Evolutionary conservation across 1,140 invertebrate genomes (phyloP).

Genomic region (Leptinotarsa defecta): DNA sequence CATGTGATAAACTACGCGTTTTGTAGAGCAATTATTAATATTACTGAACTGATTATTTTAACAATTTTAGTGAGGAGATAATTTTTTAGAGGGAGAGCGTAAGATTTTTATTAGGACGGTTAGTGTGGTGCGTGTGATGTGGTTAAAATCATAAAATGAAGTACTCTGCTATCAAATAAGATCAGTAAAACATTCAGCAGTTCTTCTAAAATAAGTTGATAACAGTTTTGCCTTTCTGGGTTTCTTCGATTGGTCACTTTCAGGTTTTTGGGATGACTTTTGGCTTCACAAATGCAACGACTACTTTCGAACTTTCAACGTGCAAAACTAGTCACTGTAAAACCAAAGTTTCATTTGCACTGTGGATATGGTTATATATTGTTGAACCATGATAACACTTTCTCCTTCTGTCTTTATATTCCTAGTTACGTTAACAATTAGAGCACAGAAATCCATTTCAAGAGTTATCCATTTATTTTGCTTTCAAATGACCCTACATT

Average conservation of each 20-base stretch:
- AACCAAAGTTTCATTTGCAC: too few species aligned
- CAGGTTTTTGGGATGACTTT: not conserved
- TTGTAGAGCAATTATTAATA: slow-evolving; percentile 46
- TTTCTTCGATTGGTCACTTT: not conserved
- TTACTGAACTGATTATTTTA: slow-evolving; percentile 37
- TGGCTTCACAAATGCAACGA: not conserved
- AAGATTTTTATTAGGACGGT: slow-evolving; percentile 46
- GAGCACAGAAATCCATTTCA: too few species aligned
- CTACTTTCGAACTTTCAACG: not conserved
- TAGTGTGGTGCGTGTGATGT: slow-evolving; percentile 46
- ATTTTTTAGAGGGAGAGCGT: slow-evolving; percentile 42
- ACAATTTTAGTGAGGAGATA: slow-evolving; percentile 44
- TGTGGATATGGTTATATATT: too few species aligned
- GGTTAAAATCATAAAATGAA: slow-evolving; percentile 33
- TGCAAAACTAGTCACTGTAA: too few species aligned
- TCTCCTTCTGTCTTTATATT: too few species aligned
- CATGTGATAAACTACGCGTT: slow-evolving; percentile 56
- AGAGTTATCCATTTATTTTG: too few species aligned
- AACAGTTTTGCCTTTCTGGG: not conserved
- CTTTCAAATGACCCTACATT: too few species aligned
- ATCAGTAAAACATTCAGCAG: not conserved
- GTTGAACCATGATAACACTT: too few species aligned
- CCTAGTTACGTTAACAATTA: too few species aligned
- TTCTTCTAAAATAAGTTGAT: not conserved
- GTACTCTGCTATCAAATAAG: slow-evolving; percentile 16